Conservation (phyloP, 2,888 invertebrate genomes). For the Lamproptera curius region DNA sequence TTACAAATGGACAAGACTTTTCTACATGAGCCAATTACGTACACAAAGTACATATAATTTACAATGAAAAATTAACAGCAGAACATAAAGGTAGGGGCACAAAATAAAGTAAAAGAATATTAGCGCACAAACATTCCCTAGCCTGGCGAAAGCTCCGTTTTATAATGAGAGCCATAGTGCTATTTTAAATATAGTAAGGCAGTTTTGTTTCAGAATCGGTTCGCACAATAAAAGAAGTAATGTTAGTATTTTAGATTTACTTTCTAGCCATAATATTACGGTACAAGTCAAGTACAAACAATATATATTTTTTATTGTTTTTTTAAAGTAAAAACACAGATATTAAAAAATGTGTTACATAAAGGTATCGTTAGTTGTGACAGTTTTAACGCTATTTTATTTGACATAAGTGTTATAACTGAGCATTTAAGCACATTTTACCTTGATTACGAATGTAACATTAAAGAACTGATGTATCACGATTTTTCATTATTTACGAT, state of each 20-base stretch:
- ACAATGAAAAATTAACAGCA: neutral
- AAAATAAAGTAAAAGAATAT: neutral
- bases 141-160: slow-evolving; percentile 5
- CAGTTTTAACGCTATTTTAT: too few species aligned
- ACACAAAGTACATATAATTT: neutral
- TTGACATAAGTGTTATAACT: too few species aligned
- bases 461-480: too few species aligned
- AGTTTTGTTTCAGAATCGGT: slow-evolving; percentile 3
- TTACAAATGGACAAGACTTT: too few species aligned
- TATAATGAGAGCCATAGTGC: slow-evolving; percentile 12
- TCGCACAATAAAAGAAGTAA: slow-evolving; percentile 4
- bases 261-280: neutral
- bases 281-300: neutral
- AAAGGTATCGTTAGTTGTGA: too few species aligned
- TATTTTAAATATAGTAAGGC: slow-evolving; percentile 5
- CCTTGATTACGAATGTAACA: too few species aligned
- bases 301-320: neutral
- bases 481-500: too few species aligned
- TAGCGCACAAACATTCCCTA: neutral
- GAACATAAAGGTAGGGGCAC: neutral
- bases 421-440: neutral
- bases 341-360: too few species aligned
- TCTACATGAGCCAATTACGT: too few species aligned
- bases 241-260: slow-evolving; percentile 1
- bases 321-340: too few species aligned